Percentiles rank a stretch among this genome's conserved stretches.
phyloP scores from a whole-genome alignment of 2,113 vertebrate genomes.

The Canis aureus region DNA sequence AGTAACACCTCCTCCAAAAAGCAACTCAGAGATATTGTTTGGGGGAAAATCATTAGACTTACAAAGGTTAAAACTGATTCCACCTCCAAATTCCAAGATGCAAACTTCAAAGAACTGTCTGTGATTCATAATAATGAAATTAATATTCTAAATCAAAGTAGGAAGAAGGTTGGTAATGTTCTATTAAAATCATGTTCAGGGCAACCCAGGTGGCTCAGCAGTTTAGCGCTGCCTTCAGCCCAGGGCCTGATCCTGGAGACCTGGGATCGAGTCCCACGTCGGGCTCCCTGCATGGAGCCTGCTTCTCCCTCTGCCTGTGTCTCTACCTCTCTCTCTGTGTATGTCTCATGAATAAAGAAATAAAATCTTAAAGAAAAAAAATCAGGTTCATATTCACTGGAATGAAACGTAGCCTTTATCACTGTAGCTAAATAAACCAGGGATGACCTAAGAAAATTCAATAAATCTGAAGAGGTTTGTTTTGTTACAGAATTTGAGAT shows the following conservation, averaged over 20 bases:
- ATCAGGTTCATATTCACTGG: neutral
- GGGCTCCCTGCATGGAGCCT: no score
- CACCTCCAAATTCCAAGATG: slow-evolving; percentile 47
- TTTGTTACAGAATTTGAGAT: slow-evolving; percentile 34
- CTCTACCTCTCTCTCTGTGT: no score
- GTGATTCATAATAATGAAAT: neutral
- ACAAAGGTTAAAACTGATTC: neutral
- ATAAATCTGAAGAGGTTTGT: slow-evolving; percentile 34
- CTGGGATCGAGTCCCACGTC: no score
- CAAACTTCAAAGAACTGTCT: neutral
- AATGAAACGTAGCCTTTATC: slow-evolving; percentile 37
- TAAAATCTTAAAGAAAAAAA: no score
- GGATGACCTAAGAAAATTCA: slow-evolving; percentile 31
- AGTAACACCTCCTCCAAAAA: neutral
- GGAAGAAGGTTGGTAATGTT: neutral
- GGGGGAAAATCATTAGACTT: slow-evolving; percentile 39
- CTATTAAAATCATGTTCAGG: neutral
- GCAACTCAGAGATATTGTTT: neutral
- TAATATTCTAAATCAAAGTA: neutral
- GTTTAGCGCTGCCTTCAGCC: no score
- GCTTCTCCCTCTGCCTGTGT: no score
- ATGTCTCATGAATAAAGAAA: no score
- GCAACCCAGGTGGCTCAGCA: no score
- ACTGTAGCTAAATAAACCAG: neutral
- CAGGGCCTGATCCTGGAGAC: no score